A percentile compares a stretch with the other conserved stretches of the same genome.
phyloP scores from a whole-genome alignment of 2,888 invertebrate species.

The Drosophila eohydei region DNA sequence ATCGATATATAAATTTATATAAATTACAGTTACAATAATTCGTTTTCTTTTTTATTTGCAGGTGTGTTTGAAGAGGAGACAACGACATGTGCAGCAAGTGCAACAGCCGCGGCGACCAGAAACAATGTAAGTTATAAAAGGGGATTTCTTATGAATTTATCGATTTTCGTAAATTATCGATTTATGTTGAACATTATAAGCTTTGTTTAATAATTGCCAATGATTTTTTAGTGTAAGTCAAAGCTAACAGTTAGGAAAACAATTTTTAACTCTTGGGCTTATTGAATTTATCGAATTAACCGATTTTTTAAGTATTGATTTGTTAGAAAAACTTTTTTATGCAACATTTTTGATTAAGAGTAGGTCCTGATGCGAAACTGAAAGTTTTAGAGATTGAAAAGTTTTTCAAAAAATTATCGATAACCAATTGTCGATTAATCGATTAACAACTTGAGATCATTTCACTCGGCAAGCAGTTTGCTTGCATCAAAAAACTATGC shows the following conservation, averaged over 20 bases:
- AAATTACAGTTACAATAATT: conserved; percentile 30
- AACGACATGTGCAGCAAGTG: conserved; percentile 41
- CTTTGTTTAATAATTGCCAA: no score
- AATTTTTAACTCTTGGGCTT: no score
- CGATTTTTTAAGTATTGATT: neutral
- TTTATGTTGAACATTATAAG: no score
- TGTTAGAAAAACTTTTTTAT: neutral
- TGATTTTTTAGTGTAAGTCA: neutral
- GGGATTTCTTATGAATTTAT: neutral
- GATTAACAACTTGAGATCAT: neutral
- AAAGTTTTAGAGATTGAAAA: neutral
- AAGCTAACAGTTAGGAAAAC: no score
- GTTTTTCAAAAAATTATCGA: neutral
- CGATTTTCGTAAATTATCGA: neutral
- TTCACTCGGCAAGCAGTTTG: neutral
- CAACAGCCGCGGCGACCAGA: conserved; percentile 20
- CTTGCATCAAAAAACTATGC: no score
- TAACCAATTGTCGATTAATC: neutral
- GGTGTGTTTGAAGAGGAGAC: conserved; percentile 28
- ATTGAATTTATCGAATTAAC: no score
- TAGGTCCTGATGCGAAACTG: neutral
- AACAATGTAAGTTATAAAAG: conserved; percentile 25
- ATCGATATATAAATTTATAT: neutral
- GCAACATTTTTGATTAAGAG: neutral
- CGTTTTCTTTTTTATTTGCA: conserved; percentile 21